Percentiles rank a stretch among this genome's conserved stretches.
These are phyloP conservation scores for Dicranocentrus wangi DNA, from an alignment of 2,888 invertebrate genomes.

Conservation along the genomic window DNA sequence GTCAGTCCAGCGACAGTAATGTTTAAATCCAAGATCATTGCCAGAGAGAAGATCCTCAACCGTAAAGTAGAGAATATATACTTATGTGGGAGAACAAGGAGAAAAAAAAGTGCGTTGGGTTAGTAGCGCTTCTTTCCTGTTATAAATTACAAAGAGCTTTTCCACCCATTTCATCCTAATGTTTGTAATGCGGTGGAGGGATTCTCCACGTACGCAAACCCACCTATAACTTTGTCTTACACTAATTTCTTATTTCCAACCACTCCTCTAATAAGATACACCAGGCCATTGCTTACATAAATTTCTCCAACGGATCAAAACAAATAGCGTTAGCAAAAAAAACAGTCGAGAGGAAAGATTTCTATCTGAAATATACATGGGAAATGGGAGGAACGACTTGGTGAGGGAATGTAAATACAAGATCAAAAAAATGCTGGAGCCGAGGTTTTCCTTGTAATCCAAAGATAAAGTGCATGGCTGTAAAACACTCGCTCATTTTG, in stretches of 20 bases:
- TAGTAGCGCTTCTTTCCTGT: slow-evolving; percentile 36
- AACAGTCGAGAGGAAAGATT: slow-evolving; percentile 14
- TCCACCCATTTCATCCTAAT: slow-evolving; percentile 61
- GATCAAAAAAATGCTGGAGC: too few relatives aligned
- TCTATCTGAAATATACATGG: background rate
- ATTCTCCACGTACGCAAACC: slow-evolving; percentile 32
- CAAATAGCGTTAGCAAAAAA: slow-evolving; percentile 19
- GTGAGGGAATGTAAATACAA: background rate
- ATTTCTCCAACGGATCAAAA: slow-evolving; percentile 36
- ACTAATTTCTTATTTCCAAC: slow-evolving; percentile 36
- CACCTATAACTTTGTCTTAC: background rate
- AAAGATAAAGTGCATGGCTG: too few relatives aligned
- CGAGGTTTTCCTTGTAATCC: too few relatives aligned
- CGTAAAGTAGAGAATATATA: slow-evolving; percentile 14
- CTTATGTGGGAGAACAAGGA: background rate
- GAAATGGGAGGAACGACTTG: background rate
- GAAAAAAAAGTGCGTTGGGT: slow-evolving; percentile 10
- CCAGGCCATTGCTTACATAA: slow-evolving; percentile 12
- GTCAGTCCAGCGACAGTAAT: slow-evolving; percentile 54
- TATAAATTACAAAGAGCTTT: slow-evolving; percentile 52
- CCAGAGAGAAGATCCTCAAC: slow-evolving; percentile 19
- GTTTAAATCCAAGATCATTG: slow-evolving; percentile 62
- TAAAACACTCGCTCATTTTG: background rate
- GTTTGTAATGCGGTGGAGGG: slow-evolving; percentile 46
- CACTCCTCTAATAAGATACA: slow-evolving; percentile 14